phyloP scores from a whole-genome alignment of 64 coral and sea anemone genomes.

The Trachythela sp. region DNA sequence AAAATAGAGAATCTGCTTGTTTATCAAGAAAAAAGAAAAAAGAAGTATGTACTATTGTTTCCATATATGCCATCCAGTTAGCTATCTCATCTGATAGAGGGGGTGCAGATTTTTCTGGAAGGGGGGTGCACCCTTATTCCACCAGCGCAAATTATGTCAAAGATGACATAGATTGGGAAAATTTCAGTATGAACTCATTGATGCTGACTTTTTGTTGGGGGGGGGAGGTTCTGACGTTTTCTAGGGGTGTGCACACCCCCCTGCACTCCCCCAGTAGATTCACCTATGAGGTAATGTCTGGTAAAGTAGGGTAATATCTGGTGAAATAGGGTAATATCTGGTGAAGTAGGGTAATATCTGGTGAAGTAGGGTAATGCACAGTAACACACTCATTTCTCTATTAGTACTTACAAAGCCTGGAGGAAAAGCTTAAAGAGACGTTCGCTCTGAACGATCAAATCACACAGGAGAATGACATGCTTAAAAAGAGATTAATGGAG shows the following conservation, averaged over 20 bases:
- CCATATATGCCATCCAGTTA: no score
- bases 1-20: slow-evolving; percentile 97
- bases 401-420: slow-evolving; percentile 84
- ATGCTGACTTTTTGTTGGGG: no score
- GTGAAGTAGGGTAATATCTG: neutral
- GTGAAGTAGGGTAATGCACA: neutral
- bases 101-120: no score
- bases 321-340: neutral
- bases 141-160: no score
- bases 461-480: slow-evolving; percentile 66
- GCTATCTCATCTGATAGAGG: no score
- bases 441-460: slow-evolving; percentile 64
- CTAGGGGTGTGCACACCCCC: no score
- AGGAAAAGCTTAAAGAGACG: slow-evolving; percentile 71
- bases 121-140: no score
- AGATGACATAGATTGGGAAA: no score
- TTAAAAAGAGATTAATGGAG: slow-evolving; percentile 78
- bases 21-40: slow-evolving; percentile 99
- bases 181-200: no score
- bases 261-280: neutral
- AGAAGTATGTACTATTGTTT: slow-evolving; percentile 50
- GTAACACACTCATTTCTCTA: neutral
- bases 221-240: no score
- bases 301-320: neutral
- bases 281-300: neutral